Conservation (phyloP, 2,113 vertebrate species). For the Trachemys scripta region DNA sequence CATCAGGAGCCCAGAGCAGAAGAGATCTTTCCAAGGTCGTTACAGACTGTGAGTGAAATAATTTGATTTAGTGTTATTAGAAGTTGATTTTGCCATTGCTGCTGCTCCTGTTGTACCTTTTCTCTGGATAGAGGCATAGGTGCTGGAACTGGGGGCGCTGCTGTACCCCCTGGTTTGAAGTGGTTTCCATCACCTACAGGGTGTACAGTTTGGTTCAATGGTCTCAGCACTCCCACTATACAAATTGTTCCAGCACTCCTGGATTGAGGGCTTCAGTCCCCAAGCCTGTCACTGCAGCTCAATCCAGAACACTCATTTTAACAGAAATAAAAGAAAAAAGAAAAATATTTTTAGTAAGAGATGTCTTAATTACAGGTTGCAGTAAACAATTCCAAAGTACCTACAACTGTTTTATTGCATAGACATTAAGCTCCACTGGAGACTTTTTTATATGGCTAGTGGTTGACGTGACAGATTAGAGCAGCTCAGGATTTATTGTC, state of each 20-base stretch:
- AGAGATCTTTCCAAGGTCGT: not conserved
- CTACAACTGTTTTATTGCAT: not conserved
- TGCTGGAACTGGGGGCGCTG: no score
- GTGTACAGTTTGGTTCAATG: no score
- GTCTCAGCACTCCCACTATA: no score
- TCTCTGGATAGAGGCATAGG: not conserved
- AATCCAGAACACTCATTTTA: not conserved
- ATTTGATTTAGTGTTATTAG: not conserved
- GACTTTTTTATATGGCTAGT: constrained; percentile 19
- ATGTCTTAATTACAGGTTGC: not conserved
- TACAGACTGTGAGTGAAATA: not conserved
- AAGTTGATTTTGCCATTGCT: not conserved
- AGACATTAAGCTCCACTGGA: constrained; percentile 16
- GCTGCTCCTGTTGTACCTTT: not conserved
- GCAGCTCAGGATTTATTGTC: constrained; percentile 10
- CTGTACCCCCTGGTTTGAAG: no score
- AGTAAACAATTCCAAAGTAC: not conserved
- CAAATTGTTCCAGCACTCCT: no score
- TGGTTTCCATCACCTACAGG: no score
- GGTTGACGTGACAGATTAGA: constrained; percentile 47
- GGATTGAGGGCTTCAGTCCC: not conserved
- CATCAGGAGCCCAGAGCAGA: not conserved
- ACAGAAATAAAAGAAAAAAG: not conserved
- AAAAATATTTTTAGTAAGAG: not conserved
- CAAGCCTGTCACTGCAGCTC: not conserved